Conservation (phyloP, 1,140 invertebrate species). For the Rhagoletis pomonella region DNA sequence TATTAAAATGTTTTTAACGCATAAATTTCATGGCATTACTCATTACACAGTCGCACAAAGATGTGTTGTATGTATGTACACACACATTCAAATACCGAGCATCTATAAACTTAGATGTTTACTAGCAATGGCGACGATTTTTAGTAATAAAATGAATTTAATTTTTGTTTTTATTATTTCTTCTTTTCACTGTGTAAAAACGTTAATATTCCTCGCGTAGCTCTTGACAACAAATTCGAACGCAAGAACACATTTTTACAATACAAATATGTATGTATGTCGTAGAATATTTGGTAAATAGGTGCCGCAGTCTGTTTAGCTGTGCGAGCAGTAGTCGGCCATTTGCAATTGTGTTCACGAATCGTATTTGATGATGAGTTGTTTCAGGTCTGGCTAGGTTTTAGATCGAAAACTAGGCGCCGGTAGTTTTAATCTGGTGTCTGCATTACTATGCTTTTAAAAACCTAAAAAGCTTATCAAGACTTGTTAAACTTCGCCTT, state of each 20-base stretch:
- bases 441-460: no score
- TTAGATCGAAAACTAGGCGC: no score
- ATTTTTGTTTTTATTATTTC: neutral
- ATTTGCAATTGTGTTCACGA: neutral
- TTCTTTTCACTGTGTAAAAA: neutral
- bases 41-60: neutral
- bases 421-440: no score
- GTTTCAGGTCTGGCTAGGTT: no score
- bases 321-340: neutral
- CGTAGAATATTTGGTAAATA: neutral
- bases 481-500: no score
- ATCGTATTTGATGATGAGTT: neutral
- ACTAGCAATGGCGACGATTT: slow-evolving; percentile 33
- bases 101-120: neutral
- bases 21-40: slow-evolving; percentile 52
- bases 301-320: neutral
- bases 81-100: neutral
- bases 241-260: no score
- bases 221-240: slow-evolving; percentile 11
- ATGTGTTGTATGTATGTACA: neutral
- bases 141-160: slow-evolving; percentile 19
- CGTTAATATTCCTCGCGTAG: neutral
- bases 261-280: no score
- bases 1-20: slow-evolving; percentile 43
- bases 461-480: no score